Evolutionary conservation across 2,797 vertebrate species (phyloP).

Genomic region (Tragopan temminckii): DNA sequence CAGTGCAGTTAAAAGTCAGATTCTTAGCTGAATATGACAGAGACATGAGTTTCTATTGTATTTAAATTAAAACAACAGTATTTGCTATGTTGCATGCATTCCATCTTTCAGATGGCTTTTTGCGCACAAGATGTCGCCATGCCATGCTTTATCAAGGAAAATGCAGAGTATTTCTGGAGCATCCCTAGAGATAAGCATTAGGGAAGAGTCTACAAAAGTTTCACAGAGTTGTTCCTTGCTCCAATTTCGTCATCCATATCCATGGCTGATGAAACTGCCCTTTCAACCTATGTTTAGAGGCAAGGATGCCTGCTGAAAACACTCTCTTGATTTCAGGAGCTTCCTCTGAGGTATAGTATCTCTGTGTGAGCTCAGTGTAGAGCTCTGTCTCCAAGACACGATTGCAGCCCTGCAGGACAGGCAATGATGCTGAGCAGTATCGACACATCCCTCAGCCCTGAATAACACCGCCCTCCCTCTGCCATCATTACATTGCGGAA

Average conservation of each 20-base stretch:
- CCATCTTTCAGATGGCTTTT: not conserved
- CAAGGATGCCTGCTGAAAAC: not conserved
- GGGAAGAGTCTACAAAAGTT: not conserved
- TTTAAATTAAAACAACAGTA: not conserved
- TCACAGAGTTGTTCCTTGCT: not conserved
- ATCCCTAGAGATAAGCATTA: not conserved
- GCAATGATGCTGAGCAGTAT: not conserved
- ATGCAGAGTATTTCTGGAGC: not conserved
- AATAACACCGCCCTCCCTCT: rapidly evolving
- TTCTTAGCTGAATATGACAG: not conserved
- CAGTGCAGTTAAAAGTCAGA: not conserved
- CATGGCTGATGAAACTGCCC: not conserved
- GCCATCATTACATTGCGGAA: rapidly evolving
- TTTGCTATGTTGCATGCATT: not conserved
- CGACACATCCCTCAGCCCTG: not conserved
- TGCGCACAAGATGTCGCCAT: not conserved
- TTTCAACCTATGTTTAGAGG: not conserved
- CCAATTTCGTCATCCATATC: not conserved
- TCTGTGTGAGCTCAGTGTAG: not conserved
- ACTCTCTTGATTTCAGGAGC: not conserved
- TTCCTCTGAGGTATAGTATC: not conserved
- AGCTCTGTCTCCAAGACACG: not conserved
- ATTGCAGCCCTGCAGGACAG: not conserved
- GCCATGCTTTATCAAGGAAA: rapidly evolving
- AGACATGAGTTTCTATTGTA: not conserved